These are phyloP conservation scores for Dasypolia templi DNA, from an alignment of 2,888 invertebrate species.

Conservation along the genomic window DNA sequence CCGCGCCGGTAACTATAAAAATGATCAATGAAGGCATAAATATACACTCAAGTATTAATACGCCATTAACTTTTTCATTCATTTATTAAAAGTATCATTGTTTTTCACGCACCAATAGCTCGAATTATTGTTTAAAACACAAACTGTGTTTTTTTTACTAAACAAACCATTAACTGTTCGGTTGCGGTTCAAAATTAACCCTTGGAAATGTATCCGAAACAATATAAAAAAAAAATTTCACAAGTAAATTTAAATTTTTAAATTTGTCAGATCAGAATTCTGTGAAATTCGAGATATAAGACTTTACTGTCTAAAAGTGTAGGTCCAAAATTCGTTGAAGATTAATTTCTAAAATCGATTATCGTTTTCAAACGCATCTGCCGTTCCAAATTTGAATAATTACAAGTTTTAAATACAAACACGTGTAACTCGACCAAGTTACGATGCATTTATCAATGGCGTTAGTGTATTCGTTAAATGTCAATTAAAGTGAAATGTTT, in stretches of 20 bases:
- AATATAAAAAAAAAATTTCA: background rate
- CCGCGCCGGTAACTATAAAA: background rate
- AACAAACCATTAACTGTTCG: conserved; percentile 77
- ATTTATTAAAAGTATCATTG: conserved; percentile 55
- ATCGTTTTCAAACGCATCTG: conserved; percentile 84
- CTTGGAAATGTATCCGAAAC: background rate
- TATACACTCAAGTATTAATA: conserved; percentile 8
- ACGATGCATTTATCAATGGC: conserved; percentile 25
- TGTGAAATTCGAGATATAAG: background rate
- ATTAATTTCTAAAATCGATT: conserved; percentile 61
- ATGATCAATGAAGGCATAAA: conserved; percentile 14
- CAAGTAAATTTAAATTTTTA: background rate
- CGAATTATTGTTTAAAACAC: conserved; percentile 73
- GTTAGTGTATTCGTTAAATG: conserved; percentile 54
- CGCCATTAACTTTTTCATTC: conserved; percentile 21
- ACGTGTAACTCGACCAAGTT: conserved; percentile 57
- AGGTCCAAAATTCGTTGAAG: conserved; percentile 18
- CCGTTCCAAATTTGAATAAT: conserved; percentile 88
- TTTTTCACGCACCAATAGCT: conserved; percentile 76
- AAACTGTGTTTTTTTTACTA: conserved; percentile 62
- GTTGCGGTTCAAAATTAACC: conserved; percentile 29
- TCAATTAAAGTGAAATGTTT: conserved; percentile 24
- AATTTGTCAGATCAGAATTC: background rate
- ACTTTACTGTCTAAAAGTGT: background rate
- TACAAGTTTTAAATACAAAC: conserved; percentile 79